phyloP scores from a whole-genome alignment of 2,888 invertebrate species.

The Phaonia tiefii region DNA sequence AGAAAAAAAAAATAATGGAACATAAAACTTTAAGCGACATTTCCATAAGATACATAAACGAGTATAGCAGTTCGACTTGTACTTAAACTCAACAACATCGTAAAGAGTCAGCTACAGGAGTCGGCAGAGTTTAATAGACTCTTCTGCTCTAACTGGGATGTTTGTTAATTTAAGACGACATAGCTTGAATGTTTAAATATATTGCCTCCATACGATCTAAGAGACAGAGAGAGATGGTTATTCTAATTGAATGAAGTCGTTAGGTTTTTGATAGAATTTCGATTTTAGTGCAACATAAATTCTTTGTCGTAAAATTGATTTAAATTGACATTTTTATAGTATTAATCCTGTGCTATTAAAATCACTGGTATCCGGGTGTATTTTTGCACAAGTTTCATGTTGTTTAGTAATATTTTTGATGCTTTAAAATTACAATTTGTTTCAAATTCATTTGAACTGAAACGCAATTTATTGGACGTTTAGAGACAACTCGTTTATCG shows the following conservation, averaged over 20 bases:
- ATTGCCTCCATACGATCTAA: background rate
- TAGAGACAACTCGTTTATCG: no score
- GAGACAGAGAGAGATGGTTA: background rate
- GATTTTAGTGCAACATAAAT: constrained; percentile 22
- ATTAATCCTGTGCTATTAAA: background rate
- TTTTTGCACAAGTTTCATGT: no score
- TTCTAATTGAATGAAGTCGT: constrained; percentile 23
- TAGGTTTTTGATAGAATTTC: background rate
- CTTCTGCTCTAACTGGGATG: background rate
- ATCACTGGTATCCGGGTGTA: no score
- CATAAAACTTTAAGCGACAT: background rate
- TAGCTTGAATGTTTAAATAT: constrained; percentile 6
- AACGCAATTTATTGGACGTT: no score
- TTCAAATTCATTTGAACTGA: no score
- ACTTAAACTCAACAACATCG: no score
- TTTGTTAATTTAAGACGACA: constrained; percentile 26
- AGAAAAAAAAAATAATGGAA: constrained; percentile 20
- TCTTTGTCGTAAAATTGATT: constrained; percentile 25
- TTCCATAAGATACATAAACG: no score
- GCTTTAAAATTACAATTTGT: no score
- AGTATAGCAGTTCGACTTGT: no score
- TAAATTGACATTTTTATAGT: constrained; percentile 36
- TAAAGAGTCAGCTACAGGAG: no score
- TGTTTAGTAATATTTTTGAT: no score
- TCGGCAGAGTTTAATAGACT: no score